Evolutionary conservation across 64 coral and sea anemone genomes (phyloP).

Genomic region (Porites lutea): DNA sequence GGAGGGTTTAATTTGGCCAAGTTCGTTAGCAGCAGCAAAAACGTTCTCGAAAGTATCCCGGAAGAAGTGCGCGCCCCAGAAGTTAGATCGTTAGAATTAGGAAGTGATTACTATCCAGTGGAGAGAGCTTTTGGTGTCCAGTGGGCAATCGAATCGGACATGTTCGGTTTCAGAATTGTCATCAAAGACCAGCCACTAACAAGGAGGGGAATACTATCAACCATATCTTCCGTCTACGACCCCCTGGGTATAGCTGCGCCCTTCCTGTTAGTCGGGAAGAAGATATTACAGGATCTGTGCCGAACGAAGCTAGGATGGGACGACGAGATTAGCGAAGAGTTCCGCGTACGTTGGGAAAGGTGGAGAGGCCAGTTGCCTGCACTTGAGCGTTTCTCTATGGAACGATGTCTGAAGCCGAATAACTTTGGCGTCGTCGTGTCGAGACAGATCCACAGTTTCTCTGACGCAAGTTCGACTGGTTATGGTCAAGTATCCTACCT

Average conservation of each 20-base stretch:
- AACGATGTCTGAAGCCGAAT: constrained; percentile 42
- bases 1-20: constrained; percentile 63
- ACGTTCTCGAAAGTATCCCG: constrained; percentile 17
- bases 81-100: constrained; percentile 23
- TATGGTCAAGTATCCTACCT: constrained; percentile 46
- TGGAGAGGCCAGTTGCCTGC: constrained; percentile 16
- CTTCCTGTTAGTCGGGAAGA: constrained; percentile 47
- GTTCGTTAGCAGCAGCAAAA: constrained; percentile 3
- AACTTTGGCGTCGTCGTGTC: constrained; percentile 41
- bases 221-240: constrained; percentile 58
- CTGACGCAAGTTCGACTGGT: constrained; percentile 31
- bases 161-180: constrained; percentile 53
- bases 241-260: constrained; percentile 60
- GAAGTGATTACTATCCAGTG: constrained; percentile 35
- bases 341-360: constrained; percentile 47
- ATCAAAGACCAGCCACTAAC: constrained; percentile 55
- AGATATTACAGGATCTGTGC: neutral
- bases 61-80: constrained; percentile 21
- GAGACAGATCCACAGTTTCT: constrained; percentile 63
- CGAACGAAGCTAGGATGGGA: constrained; percentile 53
- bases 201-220: constrained; percentile 57
- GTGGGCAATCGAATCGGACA: constrained; percentile 68
- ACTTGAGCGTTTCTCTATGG: constrained; percentile 28
- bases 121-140: constrained; percentile 56
- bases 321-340: constrained; percentile 41